These are phyloP conservation scores for Erpornis zantholeuca DNA, from an alignment of 2,113 vertebrate species.

Conservation along the genomic window DNA sequence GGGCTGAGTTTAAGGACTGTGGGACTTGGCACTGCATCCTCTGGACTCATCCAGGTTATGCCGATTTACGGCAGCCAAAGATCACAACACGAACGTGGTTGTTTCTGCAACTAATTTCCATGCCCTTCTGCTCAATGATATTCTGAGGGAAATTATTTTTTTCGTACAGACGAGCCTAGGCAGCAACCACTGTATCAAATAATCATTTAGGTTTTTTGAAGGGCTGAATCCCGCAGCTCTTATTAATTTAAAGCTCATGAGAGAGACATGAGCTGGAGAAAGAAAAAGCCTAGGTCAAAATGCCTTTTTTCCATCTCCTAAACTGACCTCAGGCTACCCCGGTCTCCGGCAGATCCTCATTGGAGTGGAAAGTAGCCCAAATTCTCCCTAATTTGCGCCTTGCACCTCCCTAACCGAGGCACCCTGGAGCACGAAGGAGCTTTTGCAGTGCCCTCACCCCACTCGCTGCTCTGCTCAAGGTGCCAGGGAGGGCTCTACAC, in stretches of 20 bases:
- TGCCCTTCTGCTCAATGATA: background rate
- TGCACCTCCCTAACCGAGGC: background rate
- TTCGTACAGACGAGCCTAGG: background rate
- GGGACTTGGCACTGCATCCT: background rate
- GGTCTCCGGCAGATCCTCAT: accelerated
- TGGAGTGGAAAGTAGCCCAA: background rate
- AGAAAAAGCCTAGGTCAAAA: background rate
- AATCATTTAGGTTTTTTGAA: background rate
- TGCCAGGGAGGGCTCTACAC: background rate
- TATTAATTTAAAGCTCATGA: background rate
- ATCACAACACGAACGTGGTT: background rate
- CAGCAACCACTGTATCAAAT: background rate
- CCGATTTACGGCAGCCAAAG: background rate
- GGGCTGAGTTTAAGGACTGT: background rate
- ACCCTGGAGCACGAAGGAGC: accelerated
- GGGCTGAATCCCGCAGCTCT: background rate
- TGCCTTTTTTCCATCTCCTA: background rate
- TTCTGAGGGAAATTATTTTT: background rate
- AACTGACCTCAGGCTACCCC: background rate
- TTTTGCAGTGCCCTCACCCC: background rate
- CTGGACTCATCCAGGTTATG: background rate
- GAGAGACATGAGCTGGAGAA: background rate
- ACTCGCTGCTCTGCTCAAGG: background rate
- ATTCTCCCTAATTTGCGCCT: background rate
- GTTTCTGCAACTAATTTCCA: background rate